phyloP scores from a whole-genome alignment of 2,113 vertebrate species.

The Siphamia tubifer region DNA sequence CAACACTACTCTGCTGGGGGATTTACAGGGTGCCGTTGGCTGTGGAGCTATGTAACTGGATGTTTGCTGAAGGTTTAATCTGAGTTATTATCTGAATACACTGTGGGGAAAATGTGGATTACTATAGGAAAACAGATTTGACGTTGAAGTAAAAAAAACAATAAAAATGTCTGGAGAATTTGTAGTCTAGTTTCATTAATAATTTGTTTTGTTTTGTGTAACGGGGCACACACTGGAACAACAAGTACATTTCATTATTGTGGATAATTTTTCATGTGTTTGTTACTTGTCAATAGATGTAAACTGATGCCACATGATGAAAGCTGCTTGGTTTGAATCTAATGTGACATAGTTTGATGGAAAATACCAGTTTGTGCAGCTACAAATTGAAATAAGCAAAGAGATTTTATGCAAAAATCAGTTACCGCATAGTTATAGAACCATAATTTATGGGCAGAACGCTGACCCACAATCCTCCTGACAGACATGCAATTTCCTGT shows the following conservation, averaged over 20 bases:
- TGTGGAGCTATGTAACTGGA: slow-evolving; percentile 1
- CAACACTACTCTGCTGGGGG: not conserved
- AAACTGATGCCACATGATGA: not conserved
- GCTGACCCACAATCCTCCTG: slow-evolving; percentile 57
- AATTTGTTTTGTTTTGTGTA: too few relatives aligned
- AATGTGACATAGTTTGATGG: not conserved
- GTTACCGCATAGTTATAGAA: slow-evolving; percentile 23
- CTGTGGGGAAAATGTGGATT: slow-evolving; percentile 23
- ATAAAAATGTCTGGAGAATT: not conserved
- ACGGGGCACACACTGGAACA: too few relatives aligned
- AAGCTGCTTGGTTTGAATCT: slow-evolving; percentile 11
- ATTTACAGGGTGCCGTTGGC: slow-evolving; percentile 38
- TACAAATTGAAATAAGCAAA: slow-evolving; percentile 9
- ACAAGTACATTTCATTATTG: too few relatives aligned
- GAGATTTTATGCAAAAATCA: slow-evolving; percentile 15
- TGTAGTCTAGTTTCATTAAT: too few relatives aligned
- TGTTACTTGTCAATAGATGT: too few relatives aligned
- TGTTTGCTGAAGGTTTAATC: slow-evolving; percentile 39
- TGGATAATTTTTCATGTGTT: too few relatives aligned
- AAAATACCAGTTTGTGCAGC: not conserved
- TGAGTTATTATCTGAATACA: slow-evolving; percentile 41
- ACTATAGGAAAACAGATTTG: slow-evolving; percentile 14
- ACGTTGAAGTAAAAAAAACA: not conserved
- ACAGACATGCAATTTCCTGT: slow-evolving; percentile 76
- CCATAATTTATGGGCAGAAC: slow-evolving; percentile 57